Conservation (phyloP, 2,797 vertebrate species). For the Caiman crocodilus region DNA sequence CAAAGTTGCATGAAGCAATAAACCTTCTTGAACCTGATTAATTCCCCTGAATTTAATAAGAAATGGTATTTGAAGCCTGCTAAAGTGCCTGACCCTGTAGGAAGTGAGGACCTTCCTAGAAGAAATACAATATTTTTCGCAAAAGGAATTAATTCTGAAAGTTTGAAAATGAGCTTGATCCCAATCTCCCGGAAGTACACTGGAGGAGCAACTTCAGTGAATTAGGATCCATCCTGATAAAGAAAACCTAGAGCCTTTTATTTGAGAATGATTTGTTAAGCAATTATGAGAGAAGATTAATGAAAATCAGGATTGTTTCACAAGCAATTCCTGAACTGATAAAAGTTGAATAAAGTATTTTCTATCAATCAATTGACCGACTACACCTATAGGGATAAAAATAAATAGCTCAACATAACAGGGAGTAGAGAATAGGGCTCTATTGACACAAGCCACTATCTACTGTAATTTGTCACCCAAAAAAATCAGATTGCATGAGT, state of each 20-base stretch:
- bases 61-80: background rate
- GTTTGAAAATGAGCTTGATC: background rate
- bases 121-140: too few species aligned
- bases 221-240: rapidly evolving
- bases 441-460: constrained; percentile 54
- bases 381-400: background rate
- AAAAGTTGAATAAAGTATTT: constrained; percentile 5
- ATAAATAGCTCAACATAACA: background rate
- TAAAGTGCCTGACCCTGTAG: too few species aligned
- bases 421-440: background rate
- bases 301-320: background rate
- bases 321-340: background rate
- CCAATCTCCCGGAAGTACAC: background rate
- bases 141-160: background rate
- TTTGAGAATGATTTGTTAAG: background rate
- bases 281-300: background rate
- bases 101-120: too few species aligned
- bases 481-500: constrained; percentile 48
- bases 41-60: background rate
- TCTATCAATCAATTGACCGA: background rate
- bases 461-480: constrained; percentile 55
- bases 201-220: background rate
- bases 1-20: background rate
- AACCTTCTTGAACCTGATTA: background rate
- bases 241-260: background rate